These are phyloP conservation scores for Fragum sueziense DNA, from an alignment of 2,888 invertebrate genomes.

Conservation along the genomic window DNA sequence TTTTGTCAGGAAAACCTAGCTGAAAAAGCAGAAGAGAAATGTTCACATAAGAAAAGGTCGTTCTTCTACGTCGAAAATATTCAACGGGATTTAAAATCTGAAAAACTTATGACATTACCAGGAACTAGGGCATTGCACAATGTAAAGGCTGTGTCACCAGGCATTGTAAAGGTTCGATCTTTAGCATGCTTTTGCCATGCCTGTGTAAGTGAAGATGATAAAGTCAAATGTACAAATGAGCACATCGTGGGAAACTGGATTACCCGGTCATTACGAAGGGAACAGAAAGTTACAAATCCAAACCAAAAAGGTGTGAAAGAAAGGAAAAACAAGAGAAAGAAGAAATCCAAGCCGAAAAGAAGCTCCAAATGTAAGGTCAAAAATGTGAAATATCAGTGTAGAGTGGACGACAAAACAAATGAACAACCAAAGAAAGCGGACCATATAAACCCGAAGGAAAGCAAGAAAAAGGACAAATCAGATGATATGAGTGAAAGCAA, in stretches of 20 bases:
- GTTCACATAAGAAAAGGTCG: constrained; percentile 8
- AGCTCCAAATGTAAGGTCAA: background rate
- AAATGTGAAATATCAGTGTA: background rate
- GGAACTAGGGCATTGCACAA: constrained; percentile 35
- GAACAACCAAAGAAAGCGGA: too few species aligned
- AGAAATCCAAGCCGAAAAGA: constrained; percentile 1
- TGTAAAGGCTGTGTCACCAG: constrained; percentile 37
- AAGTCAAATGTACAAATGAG: constrained; percentile 16
- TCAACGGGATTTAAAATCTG: background rate
- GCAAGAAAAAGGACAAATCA: constrained; percentile 6
- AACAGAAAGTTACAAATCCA: constrained; percentile 12
- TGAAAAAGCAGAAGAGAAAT: background rate
- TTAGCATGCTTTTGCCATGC: constrained; percentile 41
- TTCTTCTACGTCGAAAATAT: constrained; percentile 20
- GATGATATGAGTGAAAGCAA: background rate
- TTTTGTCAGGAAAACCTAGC: constrained; percentile 22
- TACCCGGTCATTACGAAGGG: constrained; percentile 3
- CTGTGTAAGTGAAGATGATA: constrained; percentile 4
- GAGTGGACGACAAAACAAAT: background rate
- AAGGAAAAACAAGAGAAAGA: constrained; percentile 13
- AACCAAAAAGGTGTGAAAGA: background rate
- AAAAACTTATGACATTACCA: constrained; percentile 17
- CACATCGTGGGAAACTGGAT: constrained; percentile 10
- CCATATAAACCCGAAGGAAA: background rate
- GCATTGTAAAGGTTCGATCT: constrained; percentile 11